Evolutionary conservation across 2,888 invertebrate genomes (phyloP), one percentile per base, ranked within the genome.

Genomic region (Saturnia pavonia): DNA sequence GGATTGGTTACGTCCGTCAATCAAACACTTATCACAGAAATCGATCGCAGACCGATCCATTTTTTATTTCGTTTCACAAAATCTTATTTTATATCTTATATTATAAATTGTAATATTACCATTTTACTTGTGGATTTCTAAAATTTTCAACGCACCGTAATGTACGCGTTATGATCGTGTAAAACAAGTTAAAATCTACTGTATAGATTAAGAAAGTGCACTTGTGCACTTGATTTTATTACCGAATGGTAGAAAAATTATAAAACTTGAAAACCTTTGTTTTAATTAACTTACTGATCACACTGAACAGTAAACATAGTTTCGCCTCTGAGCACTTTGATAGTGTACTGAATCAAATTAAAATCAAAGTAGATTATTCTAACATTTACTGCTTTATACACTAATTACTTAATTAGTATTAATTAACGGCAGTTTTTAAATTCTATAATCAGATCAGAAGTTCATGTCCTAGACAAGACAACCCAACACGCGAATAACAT

Each of bases 1-100:
- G 25, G 25, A 57, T 57, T 25, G 57, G 25, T 57, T 25, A 57
- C 25, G 19, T 27, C 40, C 22, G 8, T 65, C 34, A 65, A 65
- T 40, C 7, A 65, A 65, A 65, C 65, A 65, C 65, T 40, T 65
- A 74, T 74, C 74, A 74, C 74, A 74, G 72, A 72, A 71, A 71
- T 69, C 40, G 54, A 68, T 51, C 34, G 65, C 27, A 34, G 57
- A 57, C 14, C 14, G 57, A 57, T 51, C 54, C 34, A 48, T 68
- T 68, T n/a, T 45, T 45, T 34, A 57, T 57, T 57, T 27, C 57
- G 25, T 57, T 40, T 9, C 34, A 40, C 40, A 34, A 65, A 19
- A 65, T 34, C 7, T 40, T 40, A 11, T 34, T 34, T 40, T 40
- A 1, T n/a, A 40, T 19, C 6, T 65, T 65, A 65, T 1, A 0